phyloP scores from a whole-genome alignment of 2,113 vertebrate species.

The Rhabdornis inornatus region DNA sequence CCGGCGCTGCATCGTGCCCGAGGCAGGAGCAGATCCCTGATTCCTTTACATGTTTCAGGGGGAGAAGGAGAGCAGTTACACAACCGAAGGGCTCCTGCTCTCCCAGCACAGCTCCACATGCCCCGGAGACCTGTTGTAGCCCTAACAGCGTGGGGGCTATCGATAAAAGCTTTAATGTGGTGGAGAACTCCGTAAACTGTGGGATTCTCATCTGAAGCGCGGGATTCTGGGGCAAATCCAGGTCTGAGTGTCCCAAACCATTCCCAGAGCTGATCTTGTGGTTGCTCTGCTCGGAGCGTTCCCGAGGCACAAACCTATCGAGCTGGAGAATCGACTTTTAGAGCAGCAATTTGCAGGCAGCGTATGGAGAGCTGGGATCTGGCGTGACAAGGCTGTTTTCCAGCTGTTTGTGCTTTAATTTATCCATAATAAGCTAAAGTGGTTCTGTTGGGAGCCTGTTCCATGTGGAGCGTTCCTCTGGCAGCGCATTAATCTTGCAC shows the following conservation, averaged over 20 bases:
- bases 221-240: neutral
- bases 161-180: neutral
- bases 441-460: neutral
- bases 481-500: neutral
- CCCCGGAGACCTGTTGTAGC: neutral
- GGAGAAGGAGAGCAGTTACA: neutral
- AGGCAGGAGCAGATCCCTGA: neutral
- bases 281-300: accelerated
- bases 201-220: neutral
- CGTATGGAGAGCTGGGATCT: accelerated
- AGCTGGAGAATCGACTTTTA: neutral
- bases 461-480: accelerated
- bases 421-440: neutral
- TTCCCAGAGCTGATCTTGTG: neutral
- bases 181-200: accelerated
- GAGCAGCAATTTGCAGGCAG: neutral
- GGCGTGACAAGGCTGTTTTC: neutral
- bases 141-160: accelerated
- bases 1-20: accelerated
- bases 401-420: neutral
- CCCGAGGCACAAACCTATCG: neutral
- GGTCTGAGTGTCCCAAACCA: accelerated
- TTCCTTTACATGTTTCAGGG: too few relatives aligned
- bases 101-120: accelerated
- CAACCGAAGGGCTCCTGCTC: neutral